Conservation (phyloP, 2,113 vertebrate species). For the Nerophis lumbriciformis region DNA sequence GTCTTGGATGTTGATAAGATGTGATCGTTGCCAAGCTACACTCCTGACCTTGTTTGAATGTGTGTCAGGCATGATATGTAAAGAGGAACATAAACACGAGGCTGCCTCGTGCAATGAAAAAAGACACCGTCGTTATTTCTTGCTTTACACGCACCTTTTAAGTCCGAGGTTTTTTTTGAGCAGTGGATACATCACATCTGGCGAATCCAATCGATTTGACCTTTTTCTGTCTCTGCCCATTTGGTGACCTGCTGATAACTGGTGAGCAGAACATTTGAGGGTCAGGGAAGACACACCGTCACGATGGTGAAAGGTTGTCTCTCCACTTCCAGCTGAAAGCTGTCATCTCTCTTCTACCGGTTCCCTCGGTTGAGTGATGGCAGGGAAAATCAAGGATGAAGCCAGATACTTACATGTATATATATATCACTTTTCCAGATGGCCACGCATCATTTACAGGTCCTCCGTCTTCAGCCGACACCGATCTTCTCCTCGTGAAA, state of each 20-base stretch:
- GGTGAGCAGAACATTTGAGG: slow-evolving; percentile 46
- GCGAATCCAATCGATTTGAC: slow-evolving; percentile 46
- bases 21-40: slow-evolving; percentile 47
- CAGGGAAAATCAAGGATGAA: slow-evolving; percentile 50
- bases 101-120: not conserved
- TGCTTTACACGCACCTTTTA: not conserved
- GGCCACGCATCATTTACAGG: slow-evolving; percentile 49
- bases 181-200: slow-evolving; percentile 39
- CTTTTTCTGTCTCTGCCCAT: slow-evolving; percentile 47
- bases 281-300: slow-evolving; percentile 50
- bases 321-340: slow-evolving; percentile 40
- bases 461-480: slow-evolving; percentile 33
- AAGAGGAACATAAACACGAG: slow-evolving; percentile 7
- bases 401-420: slow-evolving; percentile 42
- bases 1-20: slow-evolving; percentile 51
- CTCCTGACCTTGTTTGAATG: slow-evolving; percentile 57
- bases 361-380: slow-evolving; percentile 47
- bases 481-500: slow-evolving; percentile 1
- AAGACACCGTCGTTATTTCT: not conserved
- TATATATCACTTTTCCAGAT: slow-evolving; percentile 59
- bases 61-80: not conserved
- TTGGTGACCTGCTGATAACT: slow-evolving; percentile 59
- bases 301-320: slow-evolving; percentile 39
- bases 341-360: slow-evolving; percentile 20
- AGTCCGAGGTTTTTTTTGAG: not conserved